Percentiles rank a stretch among this genome's conserved stretches.
Conservation (phyloP, 2,888 invertebrate genomes). For the Dendrolimus pini region DNA sequence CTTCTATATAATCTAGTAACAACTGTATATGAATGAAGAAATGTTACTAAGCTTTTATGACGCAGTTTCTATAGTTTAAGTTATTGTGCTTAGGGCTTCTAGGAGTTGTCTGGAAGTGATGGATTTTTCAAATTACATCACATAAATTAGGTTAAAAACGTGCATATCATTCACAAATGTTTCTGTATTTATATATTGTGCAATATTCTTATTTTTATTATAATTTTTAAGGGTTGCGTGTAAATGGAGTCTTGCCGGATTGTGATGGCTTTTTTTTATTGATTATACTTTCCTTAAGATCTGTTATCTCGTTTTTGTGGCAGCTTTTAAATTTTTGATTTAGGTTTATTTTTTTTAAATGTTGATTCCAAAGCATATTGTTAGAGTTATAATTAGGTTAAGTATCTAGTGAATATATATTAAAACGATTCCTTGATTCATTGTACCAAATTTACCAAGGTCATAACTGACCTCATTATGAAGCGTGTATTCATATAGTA, state of each 20-base stretch:
- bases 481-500: too few relatives aligned
- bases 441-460: too few relatives aligned
- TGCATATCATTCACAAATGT: conserved; percentile 56
- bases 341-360: conserved; percentile 14
- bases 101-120: too few relatives aligned
- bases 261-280: conserved; percentile 32
- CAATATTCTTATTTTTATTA: conserved; percentile 41
- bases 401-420: neutral
- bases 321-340: conserved; percentile 12
- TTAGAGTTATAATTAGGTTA: conserved; percentile 13
- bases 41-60: too few relatives aligned
- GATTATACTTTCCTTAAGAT: conserved; percentile 22
- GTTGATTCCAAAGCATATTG: conserved; percentile 41
- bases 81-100: too few relatives aligned
- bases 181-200: conserved; percentile 32
- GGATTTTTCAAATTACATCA: neutral
- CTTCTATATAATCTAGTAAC: too few relatives aligned
- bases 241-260: conserved; percentile 40
- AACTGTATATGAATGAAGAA: too few relatives aligned
- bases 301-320: conserved; percentile 19
- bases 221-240: conserved; percentile 3
- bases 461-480: too few relatives aligned
- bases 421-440: too few relatives aligned
- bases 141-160: conserved; percentile 35
- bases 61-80: too few relatives aligned